A percentile compares a stretch with the other conserved stretches of the same genome.
phyloP scores from a whole-genome alignment of 2,888 invertebrate genomes.

The Drosophila seclusa region DNA sequence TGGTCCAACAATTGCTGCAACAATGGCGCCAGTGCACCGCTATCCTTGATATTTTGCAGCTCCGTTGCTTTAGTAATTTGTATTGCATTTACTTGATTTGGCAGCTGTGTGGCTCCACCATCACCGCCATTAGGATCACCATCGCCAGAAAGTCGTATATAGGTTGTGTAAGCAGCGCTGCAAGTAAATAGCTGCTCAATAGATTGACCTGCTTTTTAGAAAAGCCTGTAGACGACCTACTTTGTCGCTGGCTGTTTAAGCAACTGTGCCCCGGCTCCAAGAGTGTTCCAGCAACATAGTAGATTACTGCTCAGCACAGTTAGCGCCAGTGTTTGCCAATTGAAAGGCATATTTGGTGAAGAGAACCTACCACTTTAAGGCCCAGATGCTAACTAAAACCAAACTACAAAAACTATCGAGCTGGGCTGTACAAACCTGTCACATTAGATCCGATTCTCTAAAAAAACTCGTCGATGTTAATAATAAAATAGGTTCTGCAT shows the following conservation, averaged over 20 bases:
- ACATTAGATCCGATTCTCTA: constrained; percentile 4
- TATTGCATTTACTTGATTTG: constrained; percentile 45
- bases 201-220: constrained; percentile 56
- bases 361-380: constrained; percentile 41
- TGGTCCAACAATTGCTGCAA: constrained; percentile 62
- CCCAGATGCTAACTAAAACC: constrained; percentile 46
- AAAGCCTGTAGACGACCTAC: constrained; percentile 60
- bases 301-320: constrained; percentile 17
- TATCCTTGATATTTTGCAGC: constrained; percentile 55
- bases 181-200: constrained; percentile 62
- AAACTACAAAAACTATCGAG: constrained; percentile 19
- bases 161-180: constrained; percentile 46
- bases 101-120: constrained; percentile 34
- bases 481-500: constrained; percentile 24
- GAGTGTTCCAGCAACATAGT: constrained; percentile 17
- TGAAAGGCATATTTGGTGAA: constrained; percentile 38
- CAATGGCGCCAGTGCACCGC: constrained; percentile 63
- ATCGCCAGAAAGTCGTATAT: constrained; percentile 9
- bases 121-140: not conserved
- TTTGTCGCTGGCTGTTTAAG: constrained; percentile 68
- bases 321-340: constrained; percentile 49
- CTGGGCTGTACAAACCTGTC: constrained; percentile 29
- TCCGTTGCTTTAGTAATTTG: constrained; percentile 57
- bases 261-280: constrained; percentile 47
- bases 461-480: constrained; percentile 21